Conservation (phyloP, 2,797 vertebrate genomes). For the Chromis chromis region DNA sequence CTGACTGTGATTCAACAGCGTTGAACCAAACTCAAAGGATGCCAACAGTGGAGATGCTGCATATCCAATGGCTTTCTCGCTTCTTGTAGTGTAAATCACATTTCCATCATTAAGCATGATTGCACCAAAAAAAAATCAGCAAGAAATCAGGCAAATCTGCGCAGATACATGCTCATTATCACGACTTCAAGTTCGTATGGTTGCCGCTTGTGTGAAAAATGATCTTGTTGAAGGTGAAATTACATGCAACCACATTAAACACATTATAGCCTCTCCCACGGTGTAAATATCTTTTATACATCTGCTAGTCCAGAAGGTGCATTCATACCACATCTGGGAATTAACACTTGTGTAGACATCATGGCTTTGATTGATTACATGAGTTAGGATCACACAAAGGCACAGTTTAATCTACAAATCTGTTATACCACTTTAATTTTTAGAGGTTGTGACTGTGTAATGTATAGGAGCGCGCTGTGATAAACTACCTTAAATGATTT, state of each 20-base stretch:
- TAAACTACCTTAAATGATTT: neutral
- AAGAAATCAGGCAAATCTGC: neutral
- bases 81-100: slow-evolving; percentile 9
- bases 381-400: slow-evolving; percentile 27
- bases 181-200: neutral
- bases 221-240: slow-evolving; percentile 62
- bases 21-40: slow-evolving; percentile 19
- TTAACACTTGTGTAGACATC: slow-evolving; percentile 19
- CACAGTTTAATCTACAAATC: slow-evolving; percentile 7
- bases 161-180: neutral
- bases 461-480: neutral
- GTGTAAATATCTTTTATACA: slow-evolving; percentile 65
- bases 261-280: slow-evolving; percentile 60
- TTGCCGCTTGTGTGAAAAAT: slow-evolving; percentile 24
- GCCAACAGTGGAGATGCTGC: slow-evolving; percentile 49
- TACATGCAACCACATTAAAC: slow-evolving; percentile 60
- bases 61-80: slow-evolving; percentile 12
- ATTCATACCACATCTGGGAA: slow-evolving; percentile 62
- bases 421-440: slow-evolving; percentile 1
- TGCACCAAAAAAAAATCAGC: neutral
- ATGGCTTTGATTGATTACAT: slow-evolving; percentile 38
- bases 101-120: slow-evolving; percentile 6
- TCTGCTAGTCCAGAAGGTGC: slow-evolving; percentile 75
- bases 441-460: neutral
- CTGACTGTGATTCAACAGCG: slow-evolving; percentile 26